Evolutionary conservation across 2,888 invertebrate genomes (phyloP), one percentile per base, ranked within the genome.

Genomic region (Pasiphila rectangulata): DNA sequence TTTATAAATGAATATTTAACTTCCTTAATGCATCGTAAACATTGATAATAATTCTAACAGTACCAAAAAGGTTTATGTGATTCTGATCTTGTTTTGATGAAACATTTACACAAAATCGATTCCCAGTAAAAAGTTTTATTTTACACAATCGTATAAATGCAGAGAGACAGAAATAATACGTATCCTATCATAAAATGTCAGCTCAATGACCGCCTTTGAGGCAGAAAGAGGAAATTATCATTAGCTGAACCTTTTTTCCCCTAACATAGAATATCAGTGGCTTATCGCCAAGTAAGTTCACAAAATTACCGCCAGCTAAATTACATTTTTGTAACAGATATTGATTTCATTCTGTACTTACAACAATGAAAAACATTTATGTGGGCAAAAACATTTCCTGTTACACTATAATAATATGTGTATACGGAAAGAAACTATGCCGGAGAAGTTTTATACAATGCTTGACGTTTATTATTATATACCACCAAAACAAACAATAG

Each of bases 201-300:
- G 42, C 42, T 39, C 29, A 54, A 54, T 54, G 47, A 46, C 39
- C 27, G 37, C 30, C 34, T 45, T 46, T 34, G 24, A 25, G 42
- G 30, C 30, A 38, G 50, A 45, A 44, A 40, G 37, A 36, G 41
- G 46, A 51, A 48, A 51, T 54, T 52, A 46, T 52, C 50, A 51
- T 52, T 52, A 52, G 46, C 39, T 19, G 23, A 44, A 48, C 44
- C 45, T 49, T 55, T 50, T 48, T 37, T n/a, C n/a, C 48, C 46
- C 46, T 25, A 32, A 42, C 43, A 47, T 29, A 13, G 19, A 55
- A 49, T n/a, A n/a, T 55, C 52, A 51, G 46, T 49, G 53, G 57
- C 54, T 54, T 57, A 54, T 57, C 51, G 52, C 53, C 49, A 55
- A 55, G 53, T 57, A 48, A 55, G 48, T 46, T 41, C 46, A 29